phyloP scores from a whole-genome alignment of 2,888 invertebrate genomes.

The Cacoxenus indagator region DNA sequence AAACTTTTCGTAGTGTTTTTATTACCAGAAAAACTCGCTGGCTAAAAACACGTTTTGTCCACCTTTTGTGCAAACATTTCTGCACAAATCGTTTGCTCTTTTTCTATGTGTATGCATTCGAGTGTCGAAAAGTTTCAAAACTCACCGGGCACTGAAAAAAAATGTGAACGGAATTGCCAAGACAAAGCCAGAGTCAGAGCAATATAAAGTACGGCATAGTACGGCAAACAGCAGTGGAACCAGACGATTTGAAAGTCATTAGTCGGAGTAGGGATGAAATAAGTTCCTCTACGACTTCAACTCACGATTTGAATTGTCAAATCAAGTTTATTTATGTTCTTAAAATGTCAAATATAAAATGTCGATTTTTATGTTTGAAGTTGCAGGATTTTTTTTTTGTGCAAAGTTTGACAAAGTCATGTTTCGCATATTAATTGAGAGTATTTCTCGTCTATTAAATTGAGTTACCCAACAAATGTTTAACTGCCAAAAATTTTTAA shows the following conservation, averaged over 20 bases:
- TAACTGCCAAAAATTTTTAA: too few species aligned
- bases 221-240: too few species aligned
- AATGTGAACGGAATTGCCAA: not conserved
- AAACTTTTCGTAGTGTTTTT: not conserved
- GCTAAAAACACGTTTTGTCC: not conserved
- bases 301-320: not conserved
- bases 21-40: not conserved
- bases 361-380: conserved; percentile 16
- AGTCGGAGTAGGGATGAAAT: too few species aligned
- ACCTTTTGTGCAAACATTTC: not conserved
- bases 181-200: not conserved
- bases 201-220: not conserved
- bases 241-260: too few species aligned
- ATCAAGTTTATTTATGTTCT: conserved; percentile 30
- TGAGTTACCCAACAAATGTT: too few species aligned
- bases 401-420: conserved; percentile 9
- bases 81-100: not conserved
- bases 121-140: not conserved
- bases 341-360: conserved; percentile 28
- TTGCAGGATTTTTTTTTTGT: conserved; percentile 13
- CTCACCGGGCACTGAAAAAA: too few species aligned
- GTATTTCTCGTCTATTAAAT: too few species aligned
- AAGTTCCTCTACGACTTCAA: too few species aligned
- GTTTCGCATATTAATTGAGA: too few species aligned
- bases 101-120: not conserved